phyloP scores from a whole-genome alignment of 2,113 vertebrate genomes.

The Grus americana region DNA sequence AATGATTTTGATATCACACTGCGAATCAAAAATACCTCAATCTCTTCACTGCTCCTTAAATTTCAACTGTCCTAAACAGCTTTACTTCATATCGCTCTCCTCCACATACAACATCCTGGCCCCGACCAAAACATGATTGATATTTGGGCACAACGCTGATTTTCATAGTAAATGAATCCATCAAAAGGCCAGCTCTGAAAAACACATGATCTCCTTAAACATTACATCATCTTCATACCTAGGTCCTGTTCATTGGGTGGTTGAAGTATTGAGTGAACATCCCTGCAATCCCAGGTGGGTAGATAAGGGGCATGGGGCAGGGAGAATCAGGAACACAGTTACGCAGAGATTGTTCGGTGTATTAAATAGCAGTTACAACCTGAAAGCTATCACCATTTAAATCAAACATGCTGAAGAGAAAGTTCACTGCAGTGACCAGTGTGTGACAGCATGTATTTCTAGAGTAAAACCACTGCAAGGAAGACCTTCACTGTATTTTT shows the following conservation, averaged over 20 bases:
- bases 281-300: no score
- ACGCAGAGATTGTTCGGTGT: background rate
- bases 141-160: background rate
- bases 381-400: background rate
- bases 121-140: background rate
- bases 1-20: background rate
- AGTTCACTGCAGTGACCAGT: background rate
- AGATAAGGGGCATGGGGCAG: background rate
- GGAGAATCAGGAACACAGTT: background rate
- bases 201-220: background rate
- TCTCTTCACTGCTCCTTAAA: background rate
- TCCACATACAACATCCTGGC: fast-evolving
- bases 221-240: background rate
- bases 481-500: background rate
- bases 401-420: background rate
- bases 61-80: background rate
- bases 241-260: background rate
- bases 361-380: background rate
- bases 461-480: background rate
- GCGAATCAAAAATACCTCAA: background rate
- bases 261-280: background rate
- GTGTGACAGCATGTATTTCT: background rate
- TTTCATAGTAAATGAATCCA: background rate
- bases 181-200: background rate
- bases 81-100: background rate